These are phyloP conservation scores for Nipponia nippon DNA, from an alignment of 2,113 vertebrate species.

Conservation along the genomic window DNA sequence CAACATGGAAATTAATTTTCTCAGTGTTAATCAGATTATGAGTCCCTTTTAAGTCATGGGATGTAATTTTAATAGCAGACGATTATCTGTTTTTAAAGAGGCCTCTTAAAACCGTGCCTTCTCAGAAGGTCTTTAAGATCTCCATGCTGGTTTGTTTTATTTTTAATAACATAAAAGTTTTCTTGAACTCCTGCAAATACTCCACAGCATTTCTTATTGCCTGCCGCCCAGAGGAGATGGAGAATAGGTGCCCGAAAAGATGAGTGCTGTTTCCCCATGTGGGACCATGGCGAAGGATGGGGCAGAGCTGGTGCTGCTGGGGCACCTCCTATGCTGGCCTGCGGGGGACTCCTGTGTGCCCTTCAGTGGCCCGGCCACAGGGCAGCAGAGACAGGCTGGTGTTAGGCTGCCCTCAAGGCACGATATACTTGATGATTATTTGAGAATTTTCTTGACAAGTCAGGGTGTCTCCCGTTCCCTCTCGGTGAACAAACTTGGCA, in stretches of 20 bases:
- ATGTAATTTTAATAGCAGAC: background rate
- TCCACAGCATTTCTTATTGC: background rate
- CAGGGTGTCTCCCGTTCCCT: background rate
- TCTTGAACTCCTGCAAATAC: background rate
- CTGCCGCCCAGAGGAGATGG: background rate
- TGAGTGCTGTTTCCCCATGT: background rate
- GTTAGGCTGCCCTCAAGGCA: background rate
- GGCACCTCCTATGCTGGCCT: background rate
- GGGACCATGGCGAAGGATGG: background rate
- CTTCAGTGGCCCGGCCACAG: background rate
- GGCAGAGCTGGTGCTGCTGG: background rate
- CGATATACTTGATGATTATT: background rate
- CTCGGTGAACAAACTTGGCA: background rate
- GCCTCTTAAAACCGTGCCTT: background rate
- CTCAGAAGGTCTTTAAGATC: background rate
- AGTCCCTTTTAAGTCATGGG: background rate
- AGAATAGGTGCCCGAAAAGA: background rate
- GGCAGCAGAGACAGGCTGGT: background rate
- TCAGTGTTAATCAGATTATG: background rate
- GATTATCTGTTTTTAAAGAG: background rate
- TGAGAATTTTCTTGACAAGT: background rate
- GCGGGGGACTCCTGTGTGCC: rapidly evolving
- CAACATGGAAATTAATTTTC: background rate
- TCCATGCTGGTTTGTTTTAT: background rate
- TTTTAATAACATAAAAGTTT: background rate